phyloP scores from a whole-genome alignment of 2,888 invertebrate genomes.

The Cinara cedri region DNA sequence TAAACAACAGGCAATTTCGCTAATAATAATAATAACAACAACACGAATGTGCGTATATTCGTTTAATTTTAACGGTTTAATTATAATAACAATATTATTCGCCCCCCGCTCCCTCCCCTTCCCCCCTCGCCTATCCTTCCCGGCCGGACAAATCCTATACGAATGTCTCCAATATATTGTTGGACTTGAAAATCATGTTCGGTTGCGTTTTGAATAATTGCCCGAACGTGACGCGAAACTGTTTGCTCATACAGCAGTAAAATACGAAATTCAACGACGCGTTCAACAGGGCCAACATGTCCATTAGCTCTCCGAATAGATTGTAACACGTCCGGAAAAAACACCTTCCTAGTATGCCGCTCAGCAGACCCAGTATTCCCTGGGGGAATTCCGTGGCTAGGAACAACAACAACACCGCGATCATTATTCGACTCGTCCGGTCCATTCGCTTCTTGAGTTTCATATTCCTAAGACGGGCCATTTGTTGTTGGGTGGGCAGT shows the following conservation, averaged over 20 bases:
- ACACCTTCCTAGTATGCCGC: conserved; percentile 71
- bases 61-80: too few species aligned
- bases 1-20: too few species aligned
- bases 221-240: conserved; percentile 83
- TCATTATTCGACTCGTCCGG: conserved; percentile 86
- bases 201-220: conserved; percentile 67
- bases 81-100: background rate
- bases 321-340: conserved; percentile 83
- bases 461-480: conserved; percentile 39
- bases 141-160: conserved; percentile 31
- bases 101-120: background rate
- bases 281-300: conserved; percentile 86
- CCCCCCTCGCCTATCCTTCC: background rate
- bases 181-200: conserved; percentile 25
- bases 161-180: conserved; percentile 44
- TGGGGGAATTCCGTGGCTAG: conserved; percentile 89
- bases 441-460: conserved; percentile 76
- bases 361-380: conserved; percentile 69
- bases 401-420: conserved; percentile 85
- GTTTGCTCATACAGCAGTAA: conserved; percentile 92
- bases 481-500: conserved; percentile 43
- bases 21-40: too few species aligned
- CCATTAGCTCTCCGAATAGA: conserved; percentile 84
- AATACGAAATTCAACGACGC: conserved; percentile 92
- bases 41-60: too few species aligned